phyloP scores from a whole-genome alignment of 2,113 vertebrate genomes.

The Beaufortia kweichowensis region DNA sequence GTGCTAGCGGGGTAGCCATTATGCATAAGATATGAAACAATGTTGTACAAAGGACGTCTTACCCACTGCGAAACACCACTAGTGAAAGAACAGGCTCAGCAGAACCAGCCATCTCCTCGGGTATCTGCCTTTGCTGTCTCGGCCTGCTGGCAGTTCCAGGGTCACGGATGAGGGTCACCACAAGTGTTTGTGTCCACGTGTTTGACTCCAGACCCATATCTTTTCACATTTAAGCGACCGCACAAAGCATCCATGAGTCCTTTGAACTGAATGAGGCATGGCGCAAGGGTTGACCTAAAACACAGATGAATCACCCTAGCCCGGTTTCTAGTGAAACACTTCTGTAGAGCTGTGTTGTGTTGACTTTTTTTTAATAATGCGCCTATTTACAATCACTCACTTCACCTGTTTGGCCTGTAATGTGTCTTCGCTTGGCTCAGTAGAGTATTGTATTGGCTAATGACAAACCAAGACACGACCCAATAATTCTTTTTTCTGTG shows the following conservation, averaged over 20 bases:
- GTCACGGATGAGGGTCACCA: slow-evolving; percentile 63
- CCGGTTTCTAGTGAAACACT: slow-evolving; percentile 42
- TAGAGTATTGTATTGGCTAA: slow-evolving; percentile 33
- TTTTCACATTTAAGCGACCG: slow-evolving; percentile 64
- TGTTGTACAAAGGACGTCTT: slow-evolving; percentile 57
- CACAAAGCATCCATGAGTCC: slow-evolving; percentile 48
- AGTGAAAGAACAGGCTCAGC: background rate
- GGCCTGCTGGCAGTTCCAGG: slow-evolving; percentile 58
- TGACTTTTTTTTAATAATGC: too few species aligned
- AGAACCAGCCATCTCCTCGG: slow-evolving; percentile 6
- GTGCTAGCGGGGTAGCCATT: slow-evolving; percentile 55
- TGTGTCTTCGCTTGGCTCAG: slow-evolving; percentile 11
- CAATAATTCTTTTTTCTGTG: slow-evolving; percentile 19
- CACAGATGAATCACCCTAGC: slow-evolving; percentile 39
- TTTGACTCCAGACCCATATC: slow-evolving; percentile 61
- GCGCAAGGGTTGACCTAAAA: slow-evolving; percentile 54
- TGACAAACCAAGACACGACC: slow-evolving; percentile 24
- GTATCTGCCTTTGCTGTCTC: slow-evolving; percentile 22
- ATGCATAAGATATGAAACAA: slow-evolving; percentile 52
- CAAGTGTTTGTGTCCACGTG: slow-evolving; percentile 66
- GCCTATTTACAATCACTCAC: too few species aligned
- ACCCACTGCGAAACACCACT: slow-evolving; percentile 40
- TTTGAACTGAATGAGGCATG: slow-evolving; percentile 61
- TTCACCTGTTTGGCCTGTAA: too few species aligned
- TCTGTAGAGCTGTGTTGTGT: background rate